Percentiles rank a stretch among this genome's conserved stretches.
Evolutionary conservation across 2,888 invertebrate species (phyloP).

Genomic region (Euspilapteryx auroguttella): DNA sequence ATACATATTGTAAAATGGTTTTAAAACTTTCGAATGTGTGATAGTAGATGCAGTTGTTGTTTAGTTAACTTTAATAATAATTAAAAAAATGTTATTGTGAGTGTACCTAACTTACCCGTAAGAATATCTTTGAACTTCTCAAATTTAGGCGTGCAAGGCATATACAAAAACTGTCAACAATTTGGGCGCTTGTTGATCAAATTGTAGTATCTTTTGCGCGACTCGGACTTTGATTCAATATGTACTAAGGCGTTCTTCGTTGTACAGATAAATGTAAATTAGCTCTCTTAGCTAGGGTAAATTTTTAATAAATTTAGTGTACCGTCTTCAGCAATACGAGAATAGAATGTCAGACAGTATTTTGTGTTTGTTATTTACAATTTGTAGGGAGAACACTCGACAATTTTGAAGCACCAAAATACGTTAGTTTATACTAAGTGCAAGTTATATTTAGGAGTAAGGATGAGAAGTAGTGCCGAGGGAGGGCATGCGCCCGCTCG

Average conservation of each 20-base stretch:
- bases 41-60: conserved; percentile 64
- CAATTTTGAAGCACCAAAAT: conserved; percentile 51
- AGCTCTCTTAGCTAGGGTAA: conserved; percentile 58
- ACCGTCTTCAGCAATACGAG: conserved; percentile 38
- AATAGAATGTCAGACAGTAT: conserved; percentile 29
- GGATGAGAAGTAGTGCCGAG: no score
- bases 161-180: conserved; percentile 17
- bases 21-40: conserved; percentile 63
- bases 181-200: conserved; percentile 36
- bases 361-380: conserved; percentile 28
- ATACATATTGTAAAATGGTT: conserved; percentile 54
- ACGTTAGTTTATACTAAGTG: conserved; percentile 23
- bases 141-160: conserved; percentile 30
- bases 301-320: conserved; percentile 47
- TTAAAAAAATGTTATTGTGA: conserved; percentile 54
- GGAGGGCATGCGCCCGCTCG: no score
- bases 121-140: conserved; percentile 33
- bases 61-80: conserved; percentile 53
- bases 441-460: no score
- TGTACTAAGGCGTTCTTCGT: conserved; percentile 38
- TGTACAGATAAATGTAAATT: conserved; percentile 52
- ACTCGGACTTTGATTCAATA: conserved; percentile 24
- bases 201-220: conserved; percentile 20
- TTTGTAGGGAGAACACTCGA: conserved; percentile 24
- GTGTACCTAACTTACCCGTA: conserved; percentile 52